These are phyloP conservation scores for Apteryx owenii DNA, from an alignment of 2,113 vertebrate species.

Conservation along the genomic window DNA sequence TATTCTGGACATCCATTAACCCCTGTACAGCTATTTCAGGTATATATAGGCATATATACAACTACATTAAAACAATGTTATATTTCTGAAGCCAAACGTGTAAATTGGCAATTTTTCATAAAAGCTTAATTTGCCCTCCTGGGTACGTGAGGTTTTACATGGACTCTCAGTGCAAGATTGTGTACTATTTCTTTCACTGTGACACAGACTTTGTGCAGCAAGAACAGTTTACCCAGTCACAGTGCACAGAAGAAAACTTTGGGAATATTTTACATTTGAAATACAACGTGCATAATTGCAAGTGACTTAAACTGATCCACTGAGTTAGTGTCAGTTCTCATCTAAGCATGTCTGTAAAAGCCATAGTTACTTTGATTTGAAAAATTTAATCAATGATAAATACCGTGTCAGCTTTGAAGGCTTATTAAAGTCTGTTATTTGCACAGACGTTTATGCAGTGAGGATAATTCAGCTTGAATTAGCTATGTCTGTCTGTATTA, in stretches of 20 bases:
- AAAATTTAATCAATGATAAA: constrained; percentile 67
- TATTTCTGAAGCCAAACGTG: neutral
- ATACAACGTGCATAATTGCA: constrained; percentile 40
- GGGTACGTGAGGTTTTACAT: neutral
- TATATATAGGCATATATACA: neutral
- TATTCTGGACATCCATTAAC: neutral
- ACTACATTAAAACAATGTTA: neutral
- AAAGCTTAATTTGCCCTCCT: constrained; percentile 8
- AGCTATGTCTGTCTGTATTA: neutral
- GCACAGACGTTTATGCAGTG: constrained; percentile 17
- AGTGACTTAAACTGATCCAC: constrained; percentile 19
- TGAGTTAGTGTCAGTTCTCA: constrained; percentile 55
- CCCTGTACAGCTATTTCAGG: neutral
- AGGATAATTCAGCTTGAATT: constrained; percentile 26
- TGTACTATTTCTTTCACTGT: neutral
- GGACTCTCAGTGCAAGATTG: neutral
- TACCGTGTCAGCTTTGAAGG: constrained; percentile 59
- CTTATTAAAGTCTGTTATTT: constrained; percentile 58
- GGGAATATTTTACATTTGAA: neutral
- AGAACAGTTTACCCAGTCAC: neutral
- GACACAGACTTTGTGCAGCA: neutral
- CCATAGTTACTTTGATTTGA: constrained; percentile 56
- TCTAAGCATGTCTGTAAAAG: constrained; percentile 57
- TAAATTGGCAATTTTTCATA: neutral
- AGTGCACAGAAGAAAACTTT: neutral